Evolutionary conservation across 2,797 vertebrate species (phyloP), one percentile per base, ranked within the genome.

Genomic region (Phalanger gymnotis): DNA sequence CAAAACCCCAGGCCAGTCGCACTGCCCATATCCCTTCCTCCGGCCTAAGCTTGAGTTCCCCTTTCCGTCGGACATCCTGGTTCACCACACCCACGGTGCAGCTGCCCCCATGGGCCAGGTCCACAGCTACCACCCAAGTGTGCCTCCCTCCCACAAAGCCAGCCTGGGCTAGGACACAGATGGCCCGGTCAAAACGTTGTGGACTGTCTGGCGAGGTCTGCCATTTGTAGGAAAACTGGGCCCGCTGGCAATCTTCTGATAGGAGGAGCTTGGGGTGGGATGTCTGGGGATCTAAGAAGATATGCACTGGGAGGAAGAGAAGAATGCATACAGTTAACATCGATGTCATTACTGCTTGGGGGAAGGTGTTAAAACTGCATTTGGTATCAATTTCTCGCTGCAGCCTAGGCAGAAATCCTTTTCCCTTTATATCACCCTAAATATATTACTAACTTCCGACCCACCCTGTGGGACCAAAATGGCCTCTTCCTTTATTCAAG

Each of bases 191-290:
- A 40, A 98, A 98, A 87, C 97, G 97, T n/a, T 95, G 95, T 0
- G 95, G 96, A 40, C 10, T 94, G 81, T 96, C 94, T 0, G 97
- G 98, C 0, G 97, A 98, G 94, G 90, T 97, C 95, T 98, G 97
- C 98, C 97, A 98, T 54, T 98, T 98, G 95, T 97, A 97, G 95
- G 96, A 98, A 92, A 98, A 98, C n/a, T 27, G 95, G 90, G 95
- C 98, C 25, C 81, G 61, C 51, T 11, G 96, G 66, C 31, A 27
- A 81, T 98, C 97, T 40, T 98, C 97, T 0, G 97, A 97, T 54
- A 98, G 34, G 47, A 98, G 96, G 27, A 98, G 98, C 94, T 98
- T 98, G 73, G 98, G 98, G 94, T 98, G 98, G 34, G 98, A 94
- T 13, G 97, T 98, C 94, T 95, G 73, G 51, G 97, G 97, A 34